A percentile compares a stretch with the other conserved stretches of the same genome.
These are phyloP conservation scores for Catamblyrhynchus diadema DNA, from an alignment of 2,797 vertebrate species.

Conservation along the genomic window DNA sequence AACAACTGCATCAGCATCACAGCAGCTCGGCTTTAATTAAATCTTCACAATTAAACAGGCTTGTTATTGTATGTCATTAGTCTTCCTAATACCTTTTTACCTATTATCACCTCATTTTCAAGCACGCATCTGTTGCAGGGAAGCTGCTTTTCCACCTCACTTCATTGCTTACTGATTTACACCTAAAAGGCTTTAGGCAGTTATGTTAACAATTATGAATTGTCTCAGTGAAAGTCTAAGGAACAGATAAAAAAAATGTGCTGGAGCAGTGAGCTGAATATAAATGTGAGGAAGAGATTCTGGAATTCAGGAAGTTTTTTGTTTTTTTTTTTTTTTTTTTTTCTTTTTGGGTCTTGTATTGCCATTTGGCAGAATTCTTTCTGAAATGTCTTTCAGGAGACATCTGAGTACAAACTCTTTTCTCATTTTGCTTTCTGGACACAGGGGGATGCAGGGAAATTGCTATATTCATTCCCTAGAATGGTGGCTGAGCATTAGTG, in stretches of 20 bases:
- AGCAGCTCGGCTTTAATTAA: constrained; percentile 63
- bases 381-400: not conserved
- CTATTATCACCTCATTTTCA: constrained; percentile 70
- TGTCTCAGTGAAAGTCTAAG: constrained; percentile 11
- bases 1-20: constrained; percentile 19
- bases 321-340: not conserved
- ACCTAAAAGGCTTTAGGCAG: constrained; percentile 40
- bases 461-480: not conserved
- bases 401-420: not conserved
- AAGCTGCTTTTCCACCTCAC: constrained; percentile 33
- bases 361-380: not conserved
- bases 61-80: constrained; percentile 69
- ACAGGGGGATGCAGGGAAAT: not conserved
- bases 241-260: not conserved
- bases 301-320: not conserved
- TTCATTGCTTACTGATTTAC: constrained; percentile 54
- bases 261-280: not conserved
- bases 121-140: constrained; percentile 43
- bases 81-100: constrained; percentile 49
- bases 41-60: constrained; percentile 59
- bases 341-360: not conserved
- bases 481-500: not conserved
- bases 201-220: constrained; percentile 57
- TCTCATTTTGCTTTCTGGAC: not conserved
- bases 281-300: not conserved